Percentiles rank a stretch among this genome's conserved stretches.
Conservation (phyloP, 2,113 vertebrate genomes). For the Hippocampus comes region DNA sequence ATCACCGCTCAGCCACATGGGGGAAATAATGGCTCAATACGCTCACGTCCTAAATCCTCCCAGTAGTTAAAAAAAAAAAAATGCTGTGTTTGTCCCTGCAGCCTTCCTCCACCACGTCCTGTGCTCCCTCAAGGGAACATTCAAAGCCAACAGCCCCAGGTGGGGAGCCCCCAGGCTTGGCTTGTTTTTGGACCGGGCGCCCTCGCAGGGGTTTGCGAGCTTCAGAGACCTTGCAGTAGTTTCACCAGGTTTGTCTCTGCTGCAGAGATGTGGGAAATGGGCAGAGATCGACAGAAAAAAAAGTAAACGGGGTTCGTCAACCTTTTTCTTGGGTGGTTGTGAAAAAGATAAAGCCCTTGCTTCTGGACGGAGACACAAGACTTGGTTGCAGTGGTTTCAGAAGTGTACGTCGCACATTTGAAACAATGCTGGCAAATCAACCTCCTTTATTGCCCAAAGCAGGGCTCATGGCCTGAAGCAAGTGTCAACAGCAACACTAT, state of each 20-base stretch:
- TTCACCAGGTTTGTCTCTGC: slow-evolving; percentile 26
- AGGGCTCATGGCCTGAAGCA: slow-evolving; percentile 26
- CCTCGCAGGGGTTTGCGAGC: slow-evolving; percentile 52
- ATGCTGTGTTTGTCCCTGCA: slow-evolving; percentile 48
- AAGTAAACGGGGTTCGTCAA: slow-evolving; percentile 3
- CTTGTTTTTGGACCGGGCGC: slow-evolving; percentile 43
- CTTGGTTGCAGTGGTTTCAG: slow-evolving; percentile 39
- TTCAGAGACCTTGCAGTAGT: slow-evolving; percentile 43
- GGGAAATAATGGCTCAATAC: background rate
- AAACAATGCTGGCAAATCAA: slow-evolving; percentile 64
- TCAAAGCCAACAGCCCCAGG: slow-evolving; percentile 46
- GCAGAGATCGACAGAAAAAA: slow-evolving; percentile 8
- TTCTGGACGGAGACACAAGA: slow-evolving; percentile 27
- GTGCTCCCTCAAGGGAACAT: slow-evolving; percentile 44
- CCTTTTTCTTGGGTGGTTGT: slow-evolving; percentile 8
- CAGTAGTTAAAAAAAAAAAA: slow-evolving; percentile 40
- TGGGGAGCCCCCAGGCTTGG: slow-evolving; percentile 52
- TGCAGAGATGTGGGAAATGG: slow-evolving; percentile 15
- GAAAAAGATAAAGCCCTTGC: slow-evolving; percentile 13
- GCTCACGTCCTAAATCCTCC: slow-evolving; percentile 54
- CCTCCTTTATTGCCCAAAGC: slow-evolving; percentile 42
- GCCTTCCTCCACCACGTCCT: slow-evolving; percentile 29
- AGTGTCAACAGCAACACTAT: slow-evolving; percentile 37
- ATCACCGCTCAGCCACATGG: slow-evolving; percentile 29
- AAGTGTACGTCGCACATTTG: slow-evolving; percentile 49